Evolutionary conservation across 1,140 invertebrate species (phyloP).

Genomic region (Drosophila athabasca): DNA sequence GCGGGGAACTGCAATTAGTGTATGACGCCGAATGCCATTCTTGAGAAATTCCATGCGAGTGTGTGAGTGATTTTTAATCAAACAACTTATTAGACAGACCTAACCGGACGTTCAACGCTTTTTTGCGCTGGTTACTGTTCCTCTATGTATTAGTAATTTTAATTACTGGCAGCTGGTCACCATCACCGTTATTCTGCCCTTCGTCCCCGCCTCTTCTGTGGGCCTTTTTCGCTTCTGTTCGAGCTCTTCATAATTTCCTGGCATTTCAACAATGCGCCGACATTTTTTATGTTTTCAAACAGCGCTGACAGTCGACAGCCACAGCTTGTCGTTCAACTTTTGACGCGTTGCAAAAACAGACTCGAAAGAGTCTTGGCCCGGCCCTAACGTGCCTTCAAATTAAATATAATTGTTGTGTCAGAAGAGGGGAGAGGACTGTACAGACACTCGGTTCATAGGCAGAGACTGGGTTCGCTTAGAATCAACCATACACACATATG

Average conservation of each 20-base stretch:
- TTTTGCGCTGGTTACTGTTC: conserved; percentile 18
- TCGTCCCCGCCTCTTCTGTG: conserved; percentile 3
- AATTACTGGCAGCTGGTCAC: conserved; percentile 68
- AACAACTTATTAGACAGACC: conserved; percentile 71
- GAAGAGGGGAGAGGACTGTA: no score
- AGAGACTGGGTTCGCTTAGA: no score
- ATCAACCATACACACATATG: no score
- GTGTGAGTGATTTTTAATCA: conserved; percentile 73
- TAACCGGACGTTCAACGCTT: conserved; percentile 21
- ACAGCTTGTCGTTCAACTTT: conserved; percentile 68
- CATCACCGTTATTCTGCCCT: no score
- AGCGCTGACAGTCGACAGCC: conserved; percentile 45
- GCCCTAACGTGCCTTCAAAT: conserved; percentile 68
- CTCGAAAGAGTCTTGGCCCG: neutral
- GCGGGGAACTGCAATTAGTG: no score
- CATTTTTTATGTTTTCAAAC: conserved; percentile 74
- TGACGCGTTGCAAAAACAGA: conserved; percentile 62
- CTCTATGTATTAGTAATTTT: conserved; percentile 66
- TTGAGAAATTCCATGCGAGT: neutral
- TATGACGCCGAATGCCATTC: no score
- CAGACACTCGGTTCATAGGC: no score
- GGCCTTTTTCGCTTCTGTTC: neutral
- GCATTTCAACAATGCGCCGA: conserved; percentile 76
- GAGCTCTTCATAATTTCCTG: conserved; percentile 68
- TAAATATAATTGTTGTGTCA: conserved; percentile 47